phyloP scores from a whole-genome alignment of 92 coral and sea anemone genomes.

The Meandrina meandrites region DNA sequence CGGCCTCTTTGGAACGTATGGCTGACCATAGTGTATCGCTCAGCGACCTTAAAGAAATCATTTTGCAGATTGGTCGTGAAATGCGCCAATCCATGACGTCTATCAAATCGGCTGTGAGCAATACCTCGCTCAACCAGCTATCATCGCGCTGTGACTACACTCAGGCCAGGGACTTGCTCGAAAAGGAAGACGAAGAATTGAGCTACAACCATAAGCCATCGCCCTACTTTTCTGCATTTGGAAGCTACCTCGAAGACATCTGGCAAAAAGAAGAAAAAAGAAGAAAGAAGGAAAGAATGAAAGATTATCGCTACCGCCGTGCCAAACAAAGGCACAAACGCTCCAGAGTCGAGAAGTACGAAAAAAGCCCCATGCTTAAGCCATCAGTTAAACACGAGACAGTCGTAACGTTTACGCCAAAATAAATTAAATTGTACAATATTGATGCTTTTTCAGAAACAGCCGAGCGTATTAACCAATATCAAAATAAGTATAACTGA shows the following conservation, averaged over 20 bases:
- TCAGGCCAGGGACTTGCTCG: neutral
- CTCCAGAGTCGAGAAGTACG: neutral
- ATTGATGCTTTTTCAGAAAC: too few relatives aligned
- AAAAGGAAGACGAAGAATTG: conserved; percentile 2
- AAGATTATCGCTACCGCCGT: neutral
- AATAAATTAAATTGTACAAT: neutral
- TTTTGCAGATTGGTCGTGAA: conserved; percentile 30
- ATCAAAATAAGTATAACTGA: too few relatives aligned
- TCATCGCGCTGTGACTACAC: conserved; percentile 8
- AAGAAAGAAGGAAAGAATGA: neutral
- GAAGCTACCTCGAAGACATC: conserved; percentile 45
- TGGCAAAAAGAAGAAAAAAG: conserved; percentile 29
- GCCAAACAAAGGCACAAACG: neutral
- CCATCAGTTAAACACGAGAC: neutral
- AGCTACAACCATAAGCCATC: neutral
- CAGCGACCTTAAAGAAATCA: conserved; percentile 24
- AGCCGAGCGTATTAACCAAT: too few relatives aligned
- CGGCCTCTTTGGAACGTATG: conserved; percentile 24
- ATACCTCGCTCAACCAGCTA: neutral
- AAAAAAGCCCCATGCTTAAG: neutral
- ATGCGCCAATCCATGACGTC: conserved; percentile 39
- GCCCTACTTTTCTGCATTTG: conserved; percentile 32
- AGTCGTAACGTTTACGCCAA: neutral
- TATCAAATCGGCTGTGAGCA: conserved; percentile 14
- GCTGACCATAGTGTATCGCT: conserved; percentile 15